phyloP scores from a whole-genome alignment of 2,888 invertebrate genomes.

The Ichneumon xanthorius region DNA sequence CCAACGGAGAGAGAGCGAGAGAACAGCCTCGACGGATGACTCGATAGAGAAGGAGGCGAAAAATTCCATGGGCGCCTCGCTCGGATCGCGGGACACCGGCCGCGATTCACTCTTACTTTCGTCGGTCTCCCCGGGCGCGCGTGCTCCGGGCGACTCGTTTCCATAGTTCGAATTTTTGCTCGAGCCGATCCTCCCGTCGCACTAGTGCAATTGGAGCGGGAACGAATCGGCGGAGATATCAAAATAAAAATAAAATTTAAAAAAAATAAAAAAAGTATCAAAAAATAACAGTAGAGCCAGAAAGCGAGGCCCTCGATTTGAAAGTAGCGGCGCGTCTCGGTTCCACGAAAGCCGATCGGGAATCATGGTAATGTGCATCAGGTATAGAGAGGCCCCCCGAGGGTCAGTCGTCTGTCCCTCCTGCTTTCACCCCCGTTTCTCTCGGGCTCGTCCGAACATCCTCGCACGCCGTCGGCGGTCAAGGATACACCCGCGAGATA shows the following conservation, averaged over 20 bases:
- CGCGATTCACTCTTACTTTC: slow-evolving; percentile 57
- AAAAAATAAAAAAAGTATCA: background rate
- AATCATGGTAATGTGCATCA: slow-evolving; percentile 47
- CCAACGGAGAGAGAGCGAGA: slow-evolving; percentile 3
- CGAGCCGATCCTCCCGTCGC: background rate
- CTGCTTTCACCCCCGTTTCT: slow-evolving; percentile 13
- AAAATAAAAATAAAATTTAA: background rate
- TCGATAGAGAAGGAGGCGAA: slow-evolving; percentile 5
- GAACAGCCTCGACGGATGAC: background rate
- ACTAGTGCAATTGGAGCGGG: slow-evolving; percentile 16
- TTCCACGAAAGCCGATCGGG: slow-evolving; percentile 54
- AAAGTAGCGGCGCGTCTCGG: slow-evolving; percentile 26
- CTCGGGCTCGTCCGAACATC: background rate
- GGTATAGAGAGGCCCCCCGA: slow-evolving; percentile 25
- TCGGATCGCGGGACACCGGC: background rate
- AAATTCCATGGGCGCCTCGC: slow-evolving; percentile 22
- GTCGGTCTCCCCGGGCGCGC: slow-evolving; percentile 23
- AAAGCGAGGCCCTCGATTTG: slow-evolving; percentile 29
- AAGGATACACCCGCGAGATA: slow-evolving; percentile 17
- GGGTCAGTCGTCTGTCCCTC: slow-evolving; percentile 5
- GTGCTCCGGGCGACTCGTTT: slow-evolving; percentile 6
- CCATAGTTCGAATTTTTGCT: slow-evolving; percentile 23
- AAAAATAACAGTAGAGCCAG: slow-evolving; percentile 11
- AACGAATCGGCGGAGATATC: background rate
- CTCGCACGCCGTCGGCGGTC: background rate